Evolutionary conservation across 1,140 invertebrate genomes (phyloP).

Genomic region (Zelostemma sp.): DNA sequence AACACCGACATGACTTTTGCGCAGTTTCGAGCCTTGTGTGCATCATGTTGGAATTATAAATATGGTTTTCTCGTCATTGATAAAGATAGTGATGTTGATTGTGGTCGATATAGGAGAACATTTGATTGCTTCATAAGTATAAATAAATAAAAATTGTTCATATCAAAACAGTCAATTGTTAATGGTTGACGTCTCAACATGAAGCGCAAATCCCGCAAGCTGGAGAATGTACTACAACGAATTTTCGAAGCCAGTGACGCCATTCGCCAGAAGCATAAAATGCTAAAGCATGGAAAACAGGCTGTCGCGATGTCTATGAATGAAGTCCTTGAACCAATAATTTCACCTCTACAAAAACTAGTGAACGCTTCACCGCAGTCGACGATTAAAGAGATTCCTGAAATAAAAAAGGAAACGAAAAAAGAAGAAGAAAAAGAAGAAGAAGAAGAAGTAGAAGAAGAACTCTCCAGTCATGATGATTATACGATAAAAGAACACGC

Average conservation of each 20-base stretch:
- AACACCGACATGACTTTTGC: conserved; percentile 57
- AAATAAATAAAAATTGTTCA: too few species aligned
- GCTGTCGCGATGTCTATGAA: neutral
- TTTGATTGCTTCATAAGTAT: conserved; percentile 42
- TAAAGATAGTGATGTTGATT: conserved; percentile 37
- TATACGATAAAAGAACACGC: too few species aligned
- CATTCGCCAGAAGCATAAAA: conserved; percentile 21
- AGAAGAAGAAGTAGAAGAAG: too few species aligned
- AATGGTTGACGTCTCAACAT: too few species aligned
- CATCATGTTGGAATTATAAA: conserved; percentile 43
- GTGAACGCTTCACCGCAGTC: too few species aligned
- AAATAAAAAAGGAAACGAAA: neutral
- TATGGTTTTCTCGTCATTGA: conserved; percentile 37
- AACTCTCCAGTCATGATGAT: too few species aligned
- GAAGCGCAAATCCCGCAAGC: neutral
- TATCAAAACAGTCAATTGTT: too few species aligned
- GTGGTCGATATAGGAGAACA: conserved; percentile 27
- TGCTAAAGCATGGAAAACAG: conserved; percentile 15
- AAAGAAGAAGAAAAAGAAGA: neutral
- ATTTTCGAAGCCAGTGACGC: conserved; percentile 19
- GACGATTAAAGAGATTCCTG: neutral
- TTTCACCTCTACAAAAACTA: conserved; percentile 20
- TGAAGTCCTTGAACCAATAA: conserved; percentile 24
- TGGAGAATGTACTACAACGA: conserved; percentile 8
- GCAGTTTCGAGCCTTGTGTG: conserved; percentile 54